Evolutionary conservation across 2,113 vertebrate species (phyloP), one percentile per base, ranked within the genome.

Genomic region (Stigmatopora argus): DNA sequence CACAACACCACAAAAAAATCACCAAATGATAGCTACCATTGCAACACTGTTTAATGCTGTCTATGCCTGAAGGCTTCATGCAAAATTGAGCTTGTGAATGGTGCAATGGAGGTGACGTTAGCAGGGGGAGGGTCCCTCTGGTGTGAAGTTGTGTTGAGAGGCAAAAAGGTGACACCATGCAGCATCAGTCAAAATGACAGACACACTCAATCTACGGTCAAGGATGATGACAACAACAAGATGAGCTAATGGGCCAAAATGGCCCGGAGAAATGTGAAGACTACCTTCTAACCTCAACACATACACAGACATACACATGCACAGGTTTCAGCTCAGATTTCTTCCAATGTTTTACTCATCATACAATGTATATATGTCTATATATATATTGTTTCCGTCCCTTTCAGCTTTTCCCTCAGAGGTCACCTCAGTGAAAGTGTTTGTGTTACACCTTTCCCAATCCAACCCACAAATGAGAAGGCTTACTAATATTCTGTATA

Each of bases 61-160:
- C 70, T 85, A 72, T 80, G 79, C 78, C 86, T 84, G 77, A 78
- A 65, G 84, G 84, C 64, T 73, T 69, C 69, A 62, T 73, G 77
- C 45, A 61, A 34, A 64, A 57, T 34, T 64, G 65, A 49, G 67
- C 56, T 15, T 66, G 62, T 64, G 67, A 70, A 58, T 61, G 67
- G 58, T 26, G 56, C 63, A 64, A 59, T 49, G 48, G 69, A 71
- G 67, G 73, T 67, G 74, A 72, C 65, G 70, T 52, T 56, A 64
- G 69, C 67, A 56, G 38, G 48, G 65, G 65, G 62, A 64, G 61
- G 68, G 15, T 49, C 41, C 6, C 9, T 68, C 26, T 64, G 60
- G 45, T 64, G 58, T 59, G 69, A 79, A 66, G 55, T 48, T 58
- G 51, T 64, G 68, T 81, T 60, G 63, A 70, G 64, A 17, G 62